Percentiles rank a stretch among this genome's conserved stretches.
Conservation (phyloP, 2,888 invertebrate species). For the Koerneria pararmatus region DNA sequence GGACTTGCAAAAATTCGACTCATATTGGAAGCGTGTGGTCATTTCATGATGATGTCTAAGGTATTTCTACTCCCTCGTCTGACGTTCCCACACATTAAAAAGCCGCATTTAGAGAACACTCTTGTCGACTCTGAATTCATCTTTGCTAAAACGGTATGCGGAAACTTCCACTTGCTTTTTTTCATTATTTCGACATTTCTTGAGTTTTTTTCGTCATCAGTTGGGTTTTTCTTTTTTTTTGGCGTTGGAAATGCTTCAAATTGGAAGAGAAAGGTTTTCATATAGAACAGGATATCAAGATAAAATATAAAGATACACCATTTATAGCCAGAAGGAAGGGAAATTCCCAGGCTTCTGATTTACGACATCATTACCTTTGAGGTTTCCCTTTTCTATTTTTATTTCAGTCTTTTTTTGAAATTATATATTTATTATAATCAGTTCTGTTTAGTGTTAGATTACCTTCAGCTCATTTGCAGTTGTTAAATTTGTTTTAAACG, state of each 20-base stretch:
- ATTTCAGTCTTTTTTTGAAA: neutral
- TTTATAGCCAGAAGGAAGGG: constrained; percentile 39
- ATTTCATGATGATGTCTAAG: too few relatives aligned
- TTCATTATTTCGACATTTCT: neutral
- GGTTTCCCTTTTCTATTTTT: constrained; percentile 49
- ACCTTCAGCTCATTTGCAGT: neutral
- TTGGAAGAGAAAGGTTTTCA: constrained; percentile 65
- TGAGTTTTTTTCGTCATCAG: constrained; percentile 8
- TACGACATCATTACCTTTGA: constrained; percentile 88
- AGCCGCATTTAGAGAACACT: constrained; percentile 61
- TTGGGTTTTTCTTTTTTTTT: constrained; percentile 22
- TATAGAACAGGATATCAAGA: constrained; percentile 64
- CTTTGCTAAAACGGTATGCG: constrained; percentile 50
- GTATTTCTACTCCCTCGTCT: constrained; percentile 72
- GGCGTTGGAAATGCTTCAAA: constrained; percentile 88
- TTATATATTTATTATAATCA: neutral
- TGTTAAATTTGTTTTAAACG: too few relatives aligned
- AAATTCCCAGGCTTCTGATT: constrained; percentile 82
- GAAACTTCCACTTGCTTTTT: too few relatives aligned
- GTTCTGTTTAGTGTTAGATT: neutral
- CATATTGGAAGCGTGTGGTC: too few relatives aligned
- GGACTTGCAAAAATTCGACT: too few relatives aligned
- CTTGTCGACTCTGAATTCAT: constrained; percentile 57
- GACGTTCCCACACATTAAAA: constrained; percentile 75
- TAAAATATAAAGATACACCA: too few relatives aligned